Evolutionary conservation across 2,113 vertebrate species (phyloP).

Genomic region (Hippocampus zosterae): DNA sequence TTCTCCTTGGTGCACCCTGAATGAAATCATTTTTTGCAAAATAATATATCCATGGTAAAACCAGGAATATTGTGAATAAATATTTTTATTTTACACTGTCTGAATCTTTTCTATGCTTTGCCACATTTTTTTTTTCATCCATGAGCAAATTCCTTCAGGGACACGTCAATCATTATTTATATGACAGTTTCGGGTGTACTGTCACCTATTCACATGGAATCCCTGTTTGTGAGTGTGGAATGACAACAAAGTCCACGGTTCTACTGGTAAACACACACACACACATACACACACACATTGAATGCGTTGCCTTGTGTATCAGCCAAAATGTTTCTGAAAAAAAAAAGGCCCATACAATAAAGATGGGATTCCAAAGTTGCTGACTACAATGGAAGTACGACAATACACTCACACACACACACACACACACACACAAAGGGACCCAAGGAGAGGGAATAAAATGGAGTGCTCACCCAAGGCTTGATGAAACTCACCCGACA

Average conservation of each 20-base stretch:
- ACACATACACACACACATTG: conserved; percentile 6
- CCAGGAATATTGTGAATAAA: background rate
- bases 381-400: background rate
- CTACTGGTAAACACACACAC: background rate
- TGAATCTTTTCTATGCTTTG: background rate
- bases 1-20: background rate
- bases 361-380: background rate
- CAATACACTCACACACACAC: background rate
- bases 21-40: background rate
- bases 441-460: conserved; percentile 53
- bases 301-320: background rate
- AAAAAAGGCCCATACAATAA: background rate
- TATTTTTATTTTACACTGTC: background rate
- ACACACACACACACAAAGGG: conserved; percentile 9
- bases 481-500: conserved; percentile 83
- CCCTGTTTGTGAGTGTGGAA: background rate
- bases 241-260: background rate
- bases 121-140: background rate
- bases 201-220: too few relatives aligned
- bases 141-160: background rate
- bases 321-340: background rate
- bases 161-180: too few relatives aligned
- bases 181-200: too few relatives aligned
- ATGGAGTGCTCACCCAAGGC: conserved; percentile 71
- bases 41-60: background rate